Evolutionary conservation across 1,140 invertebrate species (phyloP), one percentile per base, ranked within the genome.

Genomic region (Zophobas atratus): DNA sequence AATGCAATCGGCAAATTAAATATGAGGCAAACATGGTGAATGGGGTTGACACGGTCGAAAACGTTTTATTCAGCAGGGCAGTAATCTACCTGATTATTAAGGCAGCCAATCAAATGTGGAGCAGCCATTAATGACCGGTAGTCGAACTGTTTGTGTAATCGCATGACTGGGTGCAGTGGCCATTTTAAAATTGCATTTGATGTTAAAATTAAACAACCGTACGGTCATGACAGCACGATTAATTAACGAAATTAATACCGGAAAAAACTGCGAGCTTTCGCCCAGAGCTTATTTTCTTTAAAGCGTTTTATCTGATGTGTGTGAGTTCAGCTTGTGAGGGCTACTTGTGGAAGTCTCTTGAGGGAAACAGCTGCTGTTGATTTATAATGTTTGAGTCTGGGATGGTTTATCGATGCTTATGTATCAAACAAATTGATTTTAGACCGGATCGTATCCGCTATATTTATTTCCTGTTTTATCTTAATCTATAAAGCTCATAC

Each of bases 371-470:
- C 75, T 76, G 75, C 63, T 53, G 49, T 67, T 76, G 75, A 70
- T 76, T 76, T 70, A 76, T 76, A 63, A 70, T 70, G 57, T 55
- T 70, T 76, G 63, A 53, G 53, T 77, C 63, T 76, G 63, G 6
- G 48, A 70, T 63, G 67, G 41, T 77, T 77, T 77, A 77, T 77
- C 75, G 63, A 56, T 60, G 51, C 75, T 77, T 77, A 77, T 77
- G 75, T 77, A 77, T 71, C 75, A 72, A 77, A 60, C 75, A 77
- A 77, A 77, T 77, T 77, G 75, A 77, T 77, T 77, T 71, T 77
- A 48, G 70, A 77, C 35, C 75, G 34, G 51, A 77, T 33, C 60
- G 38, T 49, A 8, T 56, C 70, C 46, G 71, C 41, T 49, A 71
- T 67, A 77, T 77, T 77, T 72, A 72, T 72, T 72, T 72, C 4